A percentile compares a stretch with the other conserved stretches of the same genome.
phyloP scores from a whole-genome alignment of 1,140 invertebrate species.

The Drosophila seguyi region DNA sequence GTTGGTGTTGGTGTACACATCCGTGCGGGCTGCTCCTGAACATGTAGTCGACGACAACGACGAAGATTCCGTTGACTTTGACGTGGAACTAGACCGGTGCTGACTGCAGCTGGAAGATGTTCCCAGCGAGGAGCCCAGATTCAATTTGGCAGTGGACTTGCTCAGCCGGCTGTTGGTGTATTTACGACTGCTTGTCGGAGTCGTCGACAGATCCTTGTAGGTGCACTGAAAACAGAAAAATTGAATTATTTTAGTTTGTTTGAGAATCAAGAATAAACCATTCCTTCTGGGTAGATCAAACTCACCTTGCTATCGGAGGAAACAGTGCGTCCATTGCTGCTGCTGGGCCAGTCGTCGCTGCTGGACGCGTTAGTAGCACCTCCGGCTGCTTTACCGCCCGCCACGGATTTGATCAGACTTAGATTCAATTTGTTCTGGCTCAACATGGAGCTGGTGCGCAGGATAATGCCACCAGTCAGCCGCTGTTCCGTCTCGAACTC shows the following conservation, averaged over 20 bases:
- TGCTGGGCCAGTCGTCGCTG: constrained; percentile 77
- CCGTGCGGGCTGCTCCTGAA: constrained; percentile 45
- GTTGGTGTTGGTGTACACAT: constrained; percentile 78
- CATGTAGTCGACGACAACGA: constrained; percentile 11
- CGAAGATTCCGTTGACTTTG: constrained; percentile 10
- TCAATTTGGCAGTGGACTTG: constrained; percentile 85
- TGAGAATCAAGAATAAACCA: not conserved
- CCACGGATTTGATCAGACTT: constrained; percentile 74
- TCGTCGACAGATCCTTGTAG: constrained; percentile 78
- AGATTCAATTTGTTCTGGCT: constrained; percentile 77
- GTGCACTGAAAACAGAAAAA: constrained; percentile 53
- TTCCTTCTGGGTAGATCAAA: not conserved
- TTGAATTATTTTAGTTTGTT: not conserved
- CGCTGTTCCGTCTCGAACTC: constrained; percentile 83
- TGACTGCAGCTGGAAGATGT: constrained; percentile 33
- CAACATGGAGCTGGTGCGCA: constrained; percentile 69
- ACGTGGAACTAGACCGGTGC: constrained; percentile 25
- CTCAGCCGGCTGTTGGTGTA: constrained; percentile 76
- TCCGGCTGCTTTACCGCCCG: constrained; percentile 26
- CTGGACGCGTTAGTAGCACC: constrained; percentile 10
- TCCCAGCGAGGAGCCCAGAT: constrained; percentile 67
- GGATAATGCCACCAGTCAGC: constrained; percentile 76
- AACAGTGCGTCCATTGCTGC: constrained; percentile 71
- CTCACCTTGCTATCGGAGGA: constrained; percentile 81
- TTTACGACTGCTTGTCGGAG: constrained; percentile 80